Evolutionary conservation across 2,888 invertebrate genomes (phyloP).

Genomic region (Parelbella ahira): DNA sequence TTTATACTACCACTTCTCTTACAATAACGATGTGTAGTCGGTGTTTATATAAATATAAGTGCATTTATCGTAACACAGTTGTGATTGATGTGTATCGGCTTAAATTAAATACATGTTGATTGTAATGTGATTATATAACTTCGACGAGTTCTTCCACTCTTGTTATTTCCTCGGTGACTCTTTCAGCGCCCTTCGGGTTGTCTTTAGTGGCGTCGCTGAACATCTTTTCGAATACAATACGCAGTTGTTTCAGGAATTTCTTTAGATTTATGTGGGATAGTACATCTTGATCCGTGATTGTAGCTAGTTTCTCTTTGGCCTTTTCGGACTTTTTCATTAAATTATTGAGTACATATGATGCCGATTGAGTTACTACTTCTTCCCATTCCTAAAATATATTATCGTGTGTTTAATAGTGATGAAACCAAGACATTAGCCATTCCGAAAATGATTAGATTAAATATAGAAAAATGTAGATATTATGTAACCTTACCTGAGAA

Average conservation of each 20-base stretch:
- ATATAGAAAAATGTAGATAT: too few species aligned
- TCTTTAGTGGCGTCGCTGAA: constrained; percentile 44
- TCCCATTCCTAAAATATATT: constrained; percentile 90
- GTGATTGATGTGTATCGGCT: constrained; percentile 3
- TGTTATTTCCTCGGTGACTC: constrained; percentile 37
- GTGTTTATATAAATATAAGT: constrained; percentile 16
- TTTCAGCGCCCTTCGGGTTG: constrained; percentile 30
- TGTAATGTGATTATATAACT: constrained; percentile 53
- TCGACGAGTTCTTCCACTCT: constrained; percentile 71
- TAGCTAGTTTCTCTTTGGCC: constrained; percentile 79
- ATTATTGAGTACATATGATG: constrained; percentile 83
- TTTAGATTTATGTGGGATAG: constrained; percentile 66
- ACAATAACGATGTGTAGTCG: not conserved
- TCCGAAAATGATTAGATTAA: too few species aligned
- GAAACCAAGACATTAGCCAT: too few species aligned
- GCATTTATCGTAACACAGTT: constrained; percentile 1
- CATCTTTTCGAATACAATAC: constrained; percentile 57
- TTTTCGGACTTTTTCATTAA: constrained; percentile 83
- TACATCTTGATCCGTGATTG: constrained; percentile 69
- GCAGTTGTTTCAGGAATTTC: constrained; percentile 63
- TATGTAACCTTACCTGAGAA: constrained; percentile 62
- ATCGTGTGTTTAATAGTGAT: too few species aligned
- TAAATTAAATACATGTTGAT: constrained; percentile 16
- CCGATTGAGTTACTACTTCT: constrained; percentile 84
- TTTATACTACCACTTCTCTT: constrained; percentile 19